A percentile compares a stretch with the other conserved stretches of the same genome.
These are phyloP conservation scores for Drosophila aff. DNA, from an alignment of 1,140 invertebrate genomes.

Conservation along the genomic window DNA sequence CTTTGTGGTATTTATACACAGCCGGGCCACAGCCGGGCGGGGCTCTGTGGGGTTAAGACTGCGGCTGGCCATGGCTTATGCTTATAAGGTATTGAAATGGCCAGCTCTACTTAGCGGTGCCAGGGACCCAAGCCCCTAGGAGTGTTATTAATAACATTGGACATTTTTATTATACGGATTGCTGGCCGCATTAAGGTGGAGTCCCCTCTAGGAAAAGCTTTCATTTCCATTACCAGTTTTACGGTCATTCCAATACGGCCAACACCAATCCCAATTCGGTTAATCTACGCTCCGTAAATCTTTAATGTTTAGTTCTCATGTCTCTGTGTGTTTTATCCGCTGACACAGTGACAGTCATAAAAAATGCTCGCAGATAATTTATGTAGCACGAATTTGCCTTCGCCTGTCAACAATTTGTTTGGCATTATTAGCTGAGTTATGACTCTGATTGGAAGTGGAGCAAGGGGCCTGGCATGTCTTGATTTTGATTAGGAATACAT, in stretches of 20 bases:
- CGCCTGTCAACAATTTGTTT: constrained; percentile 55
- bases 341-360: constrained; percentile 69
- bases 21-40: constrained; percentile 13
- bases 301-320: constrained; percentile 62
- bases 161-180: constrained; percentile 71
- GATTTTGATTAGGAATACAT: constrained; percentile 74
- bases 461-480: constrained; percentile 24
- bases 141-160: constrained; percentile 74
- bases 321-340: constrained; percentile 34
- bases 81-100: constrained; percentile 73
- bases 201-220: constrained; percentile 4
- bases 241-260: constrained; percentile 17
- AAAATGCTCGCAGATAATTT: constrained; percentile 60
- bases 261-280: constrained; percentile 26
- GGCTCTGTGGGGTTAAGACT: constrained; percentile 14
- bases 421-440: constrained; percentile 55
- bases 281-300: constrained; percentile 56
- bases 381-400: constrained; percentile 57
- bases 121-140: constrained; percentile 13
- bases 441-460: constrained; percentile 37
- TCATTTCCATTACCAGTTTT: constrained; percentile 33
- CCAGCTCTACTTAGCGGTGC: constrained; percentile 55
- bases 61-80: constrained; percentile 53
- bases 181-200: constrained; percentile 60
- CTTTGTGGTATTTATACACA: constrained; percentile 74